These are phyloP conservation scores for Netelia fuscicornis DNA, from an alignment of 2,888 invertebrate genomes.

Conservation along the genomic window DNA sequence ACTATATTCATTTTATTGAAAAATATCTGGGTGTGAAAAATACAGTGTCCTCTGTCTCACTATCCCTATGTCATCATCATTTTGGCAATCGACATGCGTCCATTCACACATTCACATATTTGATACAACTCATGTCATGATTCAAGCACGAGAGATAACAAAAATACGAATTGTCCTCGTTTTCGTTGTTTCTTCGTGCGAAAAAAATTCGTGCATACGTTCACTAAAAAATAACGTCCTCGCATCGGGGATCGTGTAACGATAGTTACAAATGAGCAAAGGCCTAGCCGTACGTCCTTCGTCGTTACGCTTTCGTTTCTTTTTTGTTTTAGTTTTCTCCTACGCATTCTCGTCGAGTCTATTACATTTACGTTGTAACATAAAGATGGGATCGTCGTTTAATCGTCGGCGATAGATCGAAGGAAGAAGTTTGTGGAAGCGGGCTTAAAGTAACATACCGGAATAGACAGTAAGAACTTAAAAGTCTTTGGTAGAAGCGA, in stretches of 20 bases:
- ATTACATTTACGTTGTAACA: background rate
- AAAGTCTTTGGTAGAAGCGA: conserved; percentile 64
- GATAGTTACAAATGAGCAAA: conserved; percentile 41
- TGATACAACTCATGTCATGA: conserved; percentile 19
- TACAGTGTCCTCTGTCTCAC: conserved; percentile 79
- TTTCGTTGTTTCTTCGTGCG: conserved; percentile 14
- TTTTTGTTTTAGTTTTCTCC: background rate
- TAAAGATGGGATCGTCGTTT: background rate
- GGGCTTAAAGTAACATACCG: conserved; percentile 48
- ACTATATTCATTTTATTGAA: conserved; percentile 82
- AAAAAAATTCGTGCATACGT: conserved; percentile 3
- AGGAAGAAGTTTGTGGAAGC: conserved; percentile 71
- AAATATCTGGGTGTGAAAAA: conserved; percentile 83
- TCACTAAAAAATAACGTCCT: conserved; percentile 2
- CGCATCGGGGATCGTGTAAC: conserved; percentile 8
- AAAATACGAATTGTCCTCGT: background rate
- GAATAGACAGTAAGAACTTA: conserved; percentile 57
- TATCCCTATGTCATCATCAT: conserved; percentile 64
- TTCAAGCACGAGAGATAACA: conserved; percentile 23
- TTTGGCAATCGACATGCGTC: conserved; percentile 77
- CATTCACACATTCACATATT: conserved; percentile 40
- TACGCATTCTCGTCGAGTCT: background rate
- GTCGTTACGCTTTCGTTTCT: background rate
- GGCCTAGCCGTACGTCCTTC: background rate
- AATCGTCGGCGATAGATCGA: conserved; percentile 44